A percentile compares a stretch with the other conserved stretches of the same genome.
Conservation (phyloP, 1,140 invertebrate genomes). For the Drosophila parvula region DNA sequence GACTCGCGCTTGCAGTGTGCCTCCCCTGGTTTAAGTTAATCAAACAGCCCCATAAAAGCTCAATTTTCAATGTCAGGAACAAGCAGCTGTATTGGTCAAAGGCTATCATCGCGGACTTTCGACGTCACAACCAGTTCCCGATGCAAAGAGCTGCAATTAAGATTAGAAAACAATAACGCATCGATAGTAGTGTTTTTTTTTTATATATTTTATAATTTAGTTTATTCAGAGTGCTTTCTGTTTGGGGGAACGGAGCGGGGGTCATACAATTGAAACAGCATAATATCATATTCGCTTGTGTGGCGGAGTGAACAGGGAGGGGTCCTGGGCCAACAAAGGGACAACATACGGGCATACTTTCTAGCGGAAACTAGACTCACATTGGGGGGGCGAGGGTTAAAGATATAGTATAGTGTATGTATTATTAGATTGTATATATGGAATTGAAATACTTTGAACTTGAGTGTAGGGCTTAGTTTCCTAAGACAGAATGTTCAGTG, state of each 20-base stretch:
- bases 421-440: constrained; percentile 39
- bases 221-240: constrained; percentile 70
- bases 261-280: constrained; percentile 57
- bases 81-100: not conserved
- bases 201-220: constrained; percentile 74
- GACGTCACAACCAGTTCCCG: constrained; percentile 5
- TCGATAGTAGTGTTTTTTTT: constrained; percentile 15
- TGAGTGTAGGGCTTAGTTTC: constrained; percentile 44
- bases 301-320: constrained; percentile 27
- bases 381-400: constrained; percentile 22
- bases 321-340: constrained; percentile 26
- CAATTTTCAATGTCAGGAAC: constrained; percentile 18
- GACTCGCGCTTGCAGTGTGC: not conserved
- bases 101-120: constrained; percentile 18
- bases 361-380: constrained; percentile 39
- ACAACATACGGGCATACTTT: constrained; percentile 60
- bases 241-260: constrained; percentile 35
- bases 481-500: constrained; percentile 42
- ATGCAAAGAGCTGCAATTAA: not conserved
- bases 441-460: constrained; percentile 68
- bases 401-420: constrained; percentile 17
- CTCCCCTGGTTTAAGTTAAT: not conserved
- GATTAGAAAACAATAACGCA: constrained; percentile 19
- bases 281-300: constrained; percentile 66
- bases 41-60: not conserved